Base-by-base conservation (phyloP, 35 echinoderm and acorn worm species). In the Ophiothrix spiculata region DNA sequence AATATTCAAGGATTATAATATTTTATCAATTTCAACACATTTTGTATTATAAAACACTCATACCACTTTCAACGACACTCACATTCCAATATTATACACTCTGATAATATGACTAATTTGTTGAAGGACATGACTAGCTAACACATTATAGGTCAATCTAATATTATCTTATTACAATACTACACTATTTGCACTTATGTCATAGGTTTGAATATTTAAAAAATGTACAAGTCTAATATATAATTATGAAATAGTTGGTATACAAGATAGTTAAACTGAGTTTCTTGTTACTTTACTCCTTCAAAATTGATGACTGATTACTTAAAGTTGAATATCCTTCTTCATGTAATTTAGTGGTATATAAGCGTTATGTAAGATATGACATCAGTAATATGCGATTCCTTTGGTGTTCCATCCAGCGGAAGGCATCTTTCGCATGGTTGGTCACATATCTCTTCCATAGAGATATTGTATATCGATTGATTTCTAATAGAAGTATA, bases 111-210 rank as follows among this genome's bases (percentile, higher is more conserved):
- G 8, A 69, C 60, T 69, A 69, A 2, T n/a, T 69, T n/a, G n/a
- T n/a, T n/a, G n/a, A n/a, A n/a, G n/a, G n/a, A 69, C 25, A 69
- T n/a, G 60, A n/a, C n/a, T n/a, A 69, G 60, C 60, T 69, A 25
- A 69, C 45, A 54, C 45, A 54, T 11, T n/a, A n/a, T n/a, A n/a
- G n/a, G n/a, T n/a, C 21, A 21, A 11, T 8, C 8, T 54, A 54
- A 8, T 21, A 11, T 54, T 25, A 2, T 69, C 60, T 69, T 69
- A 69, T 49, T 69, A 69, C 60, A 69, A 69, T 69, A 69, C 60
- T 69, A 69, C 23, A 69, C 60, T 69, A 69, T 69, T 69, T 69
- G 60, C 60, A 69, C 60, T 69, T 69, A 69, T 69, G 60, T 69
- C 17, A 28, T 69, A 4, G 10, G 60, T 10, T 49, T 49, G 42